Conservation (phyloP, 37 sponge, comb jelly and placozoan species). For the Trichoplax adhaerens region DNA sequence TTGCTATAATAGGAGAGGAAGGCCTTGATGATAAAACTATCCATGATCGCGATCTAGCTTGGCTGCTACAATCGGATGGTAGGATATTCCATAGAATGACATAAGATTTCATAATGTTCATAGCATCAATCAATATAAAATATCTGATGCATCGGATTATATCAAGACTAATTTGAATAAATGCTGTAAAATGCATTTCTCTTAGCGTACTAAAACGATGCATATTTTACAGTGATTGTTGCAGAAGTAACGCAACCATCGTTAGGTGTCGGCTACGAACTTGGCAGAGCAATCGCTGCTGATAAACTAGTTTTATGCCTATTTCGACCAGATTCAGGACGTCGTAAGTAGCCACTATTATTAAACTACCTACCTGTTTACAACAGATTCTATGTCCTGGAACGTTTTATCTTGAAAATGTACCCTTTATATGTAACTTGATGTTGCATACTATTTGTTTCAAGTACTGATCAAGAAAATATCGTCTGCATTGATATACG, state of each 20-base stretch:
- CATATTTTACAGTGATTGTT: conserved; percentile 42
- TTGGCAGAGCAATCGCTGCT: conserved; percentile 67
- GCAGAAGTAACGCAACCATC: conserved; percentile 93
- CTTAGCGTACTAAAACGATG: neutral
- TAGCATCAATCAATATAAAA: neutral
- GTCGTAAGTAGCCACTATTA: conserved; percentile 18
- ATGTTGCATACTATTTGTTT: too few species aligned
- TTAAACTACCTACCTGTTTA: neutral
- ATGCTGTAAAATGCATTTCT: neutral
- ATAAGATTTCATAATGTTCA: too few species aligned
- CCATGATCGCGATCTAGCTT: conserved; percentile 67
- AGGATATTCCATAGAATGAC: neutral
- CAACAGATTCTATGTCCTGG: neutral
- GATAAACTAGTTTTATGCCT: conserved; percentile 67
- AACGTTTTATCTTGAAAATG: too few species aligned
- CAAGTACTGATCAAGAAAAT: too few species aligned
- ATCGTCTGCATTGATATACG: too few species aligned
- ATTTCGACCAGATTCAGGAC: conserved; percentile 61
- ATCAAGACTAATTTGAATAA: neutral
- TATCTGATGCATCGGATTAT: neutral
- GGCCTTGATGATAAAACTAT: conserved; percentile 49
- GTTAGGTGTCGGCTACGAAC: conserved; percentile 89
- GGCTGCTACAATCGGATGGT: conserved; percentile 66
- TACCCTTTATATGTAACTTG: too few species aligned
- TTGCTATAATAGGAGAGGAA: conserved; percentile 23